Evolutionary conservation across 2,113 vertebrate species (phyloP).

Genomic region (Semnopithecus entellus): DNA sequence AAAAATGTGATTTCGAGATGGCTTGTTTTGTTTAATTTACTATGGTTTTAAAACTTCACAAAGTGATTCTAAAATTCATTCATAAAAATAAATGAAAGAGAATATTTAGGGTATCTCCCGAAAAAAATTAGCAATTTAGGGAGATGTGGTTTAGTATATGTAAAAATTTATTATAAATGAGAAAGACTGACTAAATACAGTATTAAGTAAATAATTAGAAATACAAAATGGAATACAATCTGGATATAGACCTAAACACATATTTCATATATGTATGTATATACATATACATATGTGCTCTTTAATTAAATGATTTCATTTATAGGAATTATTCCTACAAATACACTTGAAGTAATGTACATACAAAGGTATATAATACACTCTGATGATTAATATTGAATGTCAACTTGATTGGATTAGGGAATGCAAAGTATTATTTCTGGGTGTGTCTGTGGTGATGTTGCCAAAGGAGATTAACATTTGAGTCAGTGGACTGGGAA

Average conservation of each 20-base stretch:
- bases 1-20: neutral
- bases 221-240: neutral
- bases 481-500: too few species aligned
- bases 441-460: too few species aligned
- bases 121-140: neutral
- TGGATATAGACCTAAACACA: too few species aligned
- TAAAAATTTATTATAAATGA: neutral
- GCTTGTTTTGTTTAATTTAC: neutral
- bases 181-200: neutral
- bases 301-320: neutral
- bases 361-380: neutral
- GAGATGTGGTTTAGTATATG: neutral
- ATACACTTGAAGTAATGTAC: neutral
- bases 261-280: too few species aligned
- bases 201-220: neutral
- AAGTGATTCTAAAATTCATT: neutral
- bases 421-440: too few species aligned
- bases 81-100: neutral
- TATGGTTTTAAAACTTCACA: neutral
- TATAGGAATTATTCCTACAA: neutral
- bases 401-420: too few species aligned
- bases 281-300: neutral
- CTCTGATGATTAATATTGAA: too few species aligned
- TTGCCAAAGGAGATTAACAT: too few species aligned
- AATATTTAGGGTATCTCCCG: neutral